Conservation (phyloP, 1,140 invertebrate genomes). For the Stenopsyche tienmushanensis region DNA sequence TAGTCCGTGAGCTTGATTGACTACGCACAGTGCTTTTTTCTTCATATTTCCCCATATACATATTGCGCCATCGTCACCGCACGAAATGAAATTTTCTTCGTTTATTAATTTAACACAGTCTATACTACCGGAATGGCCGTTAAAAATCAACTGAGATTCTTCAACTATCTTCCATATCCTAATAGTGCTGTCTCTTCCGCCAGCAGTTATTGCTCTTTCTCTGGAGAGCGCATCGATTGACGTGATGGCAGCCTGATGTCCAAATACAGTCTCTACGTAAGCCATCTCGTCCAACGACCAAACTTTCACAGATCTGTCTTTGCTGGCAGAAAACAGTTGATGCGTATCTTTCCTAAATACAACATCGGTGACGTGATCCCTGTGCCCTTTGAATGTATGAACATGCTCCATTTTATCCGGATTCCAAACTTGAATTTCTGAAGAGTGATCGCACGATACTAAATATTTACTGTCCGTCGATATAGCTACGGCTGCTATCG, state of each 20-base stretch:
- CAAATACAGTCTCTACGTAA: conserved; percentile 94
- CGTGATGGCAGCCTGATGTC: conserved; percentile 86
- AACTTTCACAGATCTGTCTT: conserved; percentile 85
- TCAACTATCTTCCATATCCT: conserved; percentile 95
- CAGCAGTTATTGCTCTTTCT: conserved; percentile 86
- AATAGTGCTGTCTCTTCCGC: conserved; percentile 82
- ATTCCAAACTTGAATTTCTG: conserved; percentile 83
- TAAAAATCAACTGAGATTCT: conserved; percentile 94
- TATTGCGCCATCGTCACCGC: conserved; percentile 84
- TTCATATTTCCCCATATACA: conserved; percentile 86
- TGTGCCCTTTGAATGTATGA: conserved; percentile 81
- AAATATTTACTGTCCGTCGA: conserved; percentile 85
- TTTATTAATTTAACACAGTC: conserved; percentile 89
- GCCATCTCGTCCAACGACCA: conserved; percentile 96
- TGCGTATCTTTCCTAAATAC: conserved; percentile 86
- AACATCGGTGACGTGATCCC: conserved; percentile 73
- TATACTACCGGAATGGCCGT: conserved; percentile 71
- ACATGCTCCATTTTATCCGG: conserved; percentile 72
- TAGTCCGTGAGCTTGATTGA: conserved; percentile 74
- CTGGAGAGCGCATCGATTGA: conserved; percentile 83
- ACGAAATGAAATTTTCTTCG: conserved; percentile 89
- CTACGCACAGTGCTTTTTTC: conserved; percentile 83
- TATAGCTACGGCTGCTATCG: conserved; percentile 73
- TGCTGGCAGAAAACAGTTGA: conserved; percentile 80
- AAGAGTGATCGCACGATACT: conserved; percentile 75